Base-by-base conservation (phyloP, 2,113 vertebrate genomes). In the Dasypus novemcinctus region DNA sequence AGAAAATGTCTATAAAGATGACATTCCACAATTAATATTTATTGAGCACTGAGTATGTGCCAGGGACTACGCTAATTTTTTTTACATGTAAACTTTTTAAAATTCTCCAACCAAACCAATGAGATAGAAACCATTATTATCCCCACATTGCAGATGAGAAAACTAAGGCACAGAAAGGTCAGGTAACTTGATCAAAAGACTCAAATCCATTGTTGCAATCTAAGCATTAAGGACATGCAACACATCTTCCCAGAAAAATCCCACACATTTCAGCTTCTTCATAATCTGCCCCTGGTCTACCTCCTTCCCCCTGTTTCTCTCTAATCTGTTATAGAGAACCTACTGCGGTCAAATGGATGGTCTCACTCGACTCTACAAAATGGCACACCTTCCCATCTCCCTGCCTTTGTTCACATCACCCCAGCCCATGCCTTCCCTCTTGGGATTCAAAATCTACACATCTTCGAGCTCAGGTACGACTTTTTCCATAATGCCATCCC, bases 301-400 rank as follows among this genome's bases (percentile, higher is more conserved):
- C 46, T 80, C 11, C 63, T 57, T 69, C 61, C 2, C 29, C 18
- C 1, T 4, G 68, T 46, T 66, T 21, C 64, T 4, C 21, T 66
- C 72, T 20, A 41, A 25, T 43, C 25, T 75, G 59, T 87, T 66
- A 36, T 25, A 87, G 75, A 72, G n/a, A 75, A 33, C n/a, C 46
- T 71, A n/a, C 92, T 92, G 87, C 94, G 90, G 80, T 84, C 57
- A 69, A 92, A 88, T 61, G 49, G 63, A 49, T 23, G 36, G 81
- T 93, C 75, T 96, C 71, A 82, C n/a, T 66, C 1, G 6, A 63
- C 59, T 81, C 59, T 81, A 68, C 72, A 93, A 90, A 87, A 66
- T 17, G 61, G 5, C 18, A 38, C 12, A 21, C 52, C 36, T 82
- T 31, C 66, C 49, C 68, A 21, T 71, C 12, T 31, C 29, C 7